Evolutionary conservation across 2,113 vertebrate species (phyloP).

Genomic region (Cololabis saira): DNA sequence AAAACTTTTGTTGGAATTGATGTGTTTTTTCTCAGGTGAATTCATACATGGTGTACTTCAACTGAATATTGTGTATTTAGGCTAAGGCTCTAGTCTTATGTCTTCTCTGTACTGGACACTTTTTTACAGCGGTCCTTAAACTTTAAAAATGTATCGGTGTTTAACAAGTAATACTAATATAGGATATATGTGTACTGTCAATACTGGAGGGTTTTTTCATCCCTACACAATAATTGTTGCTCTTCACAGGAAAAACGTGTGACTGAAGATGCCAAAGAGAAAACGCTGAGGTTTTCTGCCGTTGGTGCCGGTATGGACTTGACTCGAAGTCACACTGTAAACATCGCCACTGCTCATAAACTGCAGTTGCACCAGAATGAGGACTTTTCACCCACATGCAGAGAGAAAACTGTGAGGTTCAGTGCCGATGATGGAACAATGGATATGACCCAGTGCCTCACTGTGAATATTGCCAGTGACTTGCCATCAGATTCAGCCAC

Average conservation of each 20-base stretch:
- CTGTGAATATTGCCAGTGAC: slow-evolving; percentile 78
- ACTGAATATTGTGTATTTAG: too few species aligned
- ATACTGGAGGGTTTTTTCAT: too few species aligned
- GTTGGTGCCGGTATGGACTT: slow-evolving; percentile 1
- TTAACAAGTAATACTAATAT: too few species aligned
- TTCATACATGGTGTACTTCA: too few species aligned
- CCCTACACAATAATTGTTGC: too few species aligned
- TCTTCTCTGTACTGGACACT: too few species aligned
- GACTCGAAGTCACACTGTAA: slow-evolving; percentile 38
- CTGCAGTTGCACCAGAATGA: background rate
- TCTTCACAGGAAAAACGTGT: slow-evolving; percentile 45
- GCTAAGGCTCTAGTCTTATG: too few species aligned
- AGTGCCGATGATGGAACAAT: slow-evolving; percentile 14
- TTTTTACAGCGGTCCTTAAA: too few species aligned
- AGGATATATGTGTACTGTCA: too few species aligned
- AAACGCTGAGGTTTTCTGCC: slow-evolving; percentile 36
- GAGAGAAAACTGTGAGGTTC: slow-evolving; percentile 35
- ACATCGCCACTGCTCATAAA: background rate
- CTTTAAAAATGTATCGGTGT: too few species aligned
- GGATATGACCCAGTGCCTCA: slow-evolving; percentile 41
- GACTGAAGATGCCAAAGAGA: slow-evolving; percentile 39
- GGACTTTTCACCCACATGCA: background rate
- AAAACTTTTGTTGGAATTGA: background rate
- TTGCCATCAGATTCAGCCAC: background rate
- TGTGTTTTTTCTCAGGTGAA: background rate